Evolutionary conservation across 2,797 vertebrate genomes (phyloP).

Genomic region (Morus bassanus): DNA sequence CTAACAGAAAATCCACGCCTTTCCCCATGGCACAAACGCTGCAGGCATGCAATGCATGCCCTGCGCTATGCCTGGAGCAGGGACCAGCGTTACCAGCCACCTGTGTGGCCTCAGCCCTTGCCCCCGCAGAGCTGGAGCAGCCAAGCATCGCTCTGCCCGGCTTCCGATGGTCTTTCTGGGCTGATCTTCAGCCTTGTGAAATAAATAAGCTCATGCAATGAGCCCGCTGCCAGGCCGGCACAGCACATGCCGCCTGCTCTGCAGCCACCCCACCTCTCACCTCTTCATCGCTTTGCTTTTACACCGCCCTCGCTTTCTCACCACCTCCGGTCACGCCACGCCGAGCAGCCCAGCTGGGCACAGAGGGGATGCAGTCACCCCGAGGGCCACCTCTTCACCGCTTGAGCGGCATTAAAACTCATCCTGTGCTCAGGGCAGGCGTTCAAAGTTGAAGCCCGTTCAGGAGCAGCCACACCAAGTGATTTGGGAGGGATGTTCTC

Average conservation of each 20-base stretch:
- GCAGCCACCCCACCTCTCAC: background rate
- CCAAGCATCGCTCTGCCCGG: background rate
- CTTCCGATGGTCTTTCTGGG: background rate
- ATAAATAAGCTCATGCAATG: background rate
- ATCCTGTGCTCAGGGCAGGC: background rate
- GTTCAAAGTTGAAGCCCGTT: background rate
- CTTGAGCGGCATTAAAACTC: background rate
- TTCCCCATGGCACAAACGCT: background rate
- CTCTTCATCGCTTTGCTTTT: background rate
- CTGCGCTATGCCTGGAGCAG: background rate
- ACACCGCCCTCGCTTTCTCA: background rate
- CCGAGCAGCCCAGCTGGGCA: background rate
- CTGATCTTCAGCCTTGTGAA: background rate
- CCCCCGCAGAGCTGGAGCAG: background rate
- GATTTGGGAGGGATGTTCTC: background rate
- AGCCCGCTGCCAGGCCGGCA: background rate
- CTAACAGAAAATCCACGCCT: background rate
- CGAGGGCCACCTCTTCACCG: accelerated
- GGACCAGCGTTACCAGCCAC: accelerated
- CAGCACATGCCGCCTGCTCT: background rate
- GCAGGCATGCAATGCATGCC: accelerated
- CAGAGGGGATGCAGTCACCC: background rate
- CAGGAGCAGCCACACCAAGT: accelerated
- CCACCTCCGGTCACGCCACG: background rate
- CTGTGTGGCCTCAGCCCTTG: accelerated